Conservation (phyloP, 30 jellyfish, hydroid and myxozoan species). For the Catostylus mosaicus region DNA sequence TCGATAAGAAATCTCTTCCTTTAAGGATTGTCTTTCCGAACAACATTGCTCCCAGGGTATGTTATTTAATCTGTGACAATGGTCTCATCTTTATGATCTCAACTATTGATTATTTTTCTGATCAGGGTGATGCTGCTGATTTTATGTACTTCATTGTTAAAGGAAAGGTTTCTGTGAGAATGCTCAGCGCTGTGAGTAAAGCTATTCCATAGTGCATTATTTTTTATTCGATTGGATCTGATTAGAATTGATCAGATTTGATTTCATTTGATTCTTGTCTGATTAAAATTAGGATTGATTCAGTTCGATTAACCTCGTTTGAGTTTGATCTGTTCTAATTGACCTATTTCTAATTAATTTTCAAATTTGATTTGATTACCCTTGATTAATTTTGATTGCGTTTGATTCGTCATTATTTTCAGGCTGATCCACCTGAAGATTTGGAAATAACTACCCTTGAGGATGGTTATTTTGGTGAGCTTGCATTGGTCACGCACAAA, state of each 20-base stretch:
- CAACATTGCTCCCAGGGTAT: too few relatives aligned
- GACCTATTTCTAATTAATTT: neutral
- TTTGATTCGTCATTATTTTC: neutral
- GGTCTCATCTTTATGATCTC: too few relatives aligned
- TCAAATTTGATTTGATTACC: neutral
- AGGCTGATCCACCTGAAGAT: constrained; percentile 84
- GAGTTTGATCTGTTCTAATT: too few relatives aligned
- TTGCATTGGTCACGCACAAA: constrained; percentile 98
- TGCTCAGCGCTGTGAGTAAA: constrained; percentile 86
- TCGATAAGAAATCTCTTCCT: too few relatives aligned
- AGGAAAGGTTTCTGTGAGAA: constrained; percentile 91
- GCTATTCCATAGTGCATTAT: neutral
- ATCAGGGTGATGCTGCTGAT: constrained; percentile 94
- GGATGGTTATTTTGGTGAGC: constrained; percentile 98
- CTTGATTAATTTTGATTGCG: neutral
- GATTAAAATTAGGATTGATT: neutral
- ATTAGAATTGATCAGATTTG: neutral
- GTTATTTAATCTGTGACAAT: too few relatives aligned
- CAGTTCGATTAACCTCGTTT: neutral
- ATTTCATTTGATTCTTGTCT: neutral
- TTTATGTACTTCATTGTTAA: constrained; percentile 90
- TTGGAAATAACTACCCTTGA: constrained; percentile 86
- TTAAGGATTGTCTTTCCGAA: too few relatives aligned
- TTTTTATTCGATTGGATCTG: neutral
- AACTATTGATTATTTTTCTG: neutral